A percentile compares a stretch with the other conserved stretches of the same genome.
Evolutionary conservation across 2,797 vertebrate genomes (phyloP).

Genomic region (Caiman crocodilus): DNA sequence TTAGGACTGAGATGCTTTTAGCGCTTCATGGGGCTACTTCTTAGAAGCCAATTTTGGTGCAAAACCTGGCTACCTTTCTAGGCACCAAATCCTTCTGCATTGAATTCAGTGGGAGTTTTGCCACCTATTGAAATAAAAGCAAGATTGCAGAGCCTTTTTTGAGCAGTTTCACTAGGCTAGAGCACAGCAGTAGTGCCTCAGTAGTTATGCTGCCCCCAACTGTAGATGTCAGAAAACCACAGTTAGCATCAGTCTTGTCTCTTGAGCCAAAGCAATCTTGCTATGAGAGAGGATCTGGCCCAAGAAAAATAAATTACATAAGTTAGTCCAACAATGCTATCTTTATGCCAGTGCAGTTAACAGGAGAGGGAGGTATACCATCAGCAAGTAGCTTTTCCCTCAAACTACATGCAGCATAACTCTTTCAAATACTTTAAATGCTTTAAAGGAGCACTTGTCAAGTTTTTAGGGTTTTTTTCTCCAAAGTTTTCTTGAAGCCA

Average conservation of each 20-base stretch:
- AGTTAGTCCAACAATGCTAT: not conserved
- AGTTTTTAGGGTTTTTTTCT: not conserved
- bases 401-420: not conserved
- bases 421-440: not conserved
- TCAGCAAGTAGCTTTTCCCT: not conserved
- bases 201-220: too few species aligned
- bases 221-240: too few species aligned
- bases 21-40: not conserved
- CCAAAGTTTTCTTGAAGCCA: not conserved
- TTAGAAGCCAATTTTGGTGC: rapidly evolving
- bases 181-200: not conserved
- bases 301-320: not conserved
- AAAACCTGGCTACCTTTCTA: not conserved
- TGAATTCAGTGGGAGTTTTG: not conserved
- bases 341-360: not conserved
- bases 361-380: not conserved
- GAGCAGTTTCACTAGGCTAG: not conserved
- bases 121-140: not conserved
- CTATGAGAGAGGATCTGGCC: not conserved
- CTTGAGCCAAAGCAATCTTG: rapidly evolving
- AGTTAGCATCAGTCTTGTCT: not conserved
- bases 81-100: not conserved
- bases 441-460: not conserved
- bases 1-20: rapidly evolving
- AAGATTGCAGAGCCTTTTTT: too few species aligned